Percentiles rank a stretch among this genome's conserved stretches.
These are phyloP conservation scores for Cyclina sinensis DNA, from an alignment of 1,140 invertebrate genomes.

Conservation along the genomic window DNA sequence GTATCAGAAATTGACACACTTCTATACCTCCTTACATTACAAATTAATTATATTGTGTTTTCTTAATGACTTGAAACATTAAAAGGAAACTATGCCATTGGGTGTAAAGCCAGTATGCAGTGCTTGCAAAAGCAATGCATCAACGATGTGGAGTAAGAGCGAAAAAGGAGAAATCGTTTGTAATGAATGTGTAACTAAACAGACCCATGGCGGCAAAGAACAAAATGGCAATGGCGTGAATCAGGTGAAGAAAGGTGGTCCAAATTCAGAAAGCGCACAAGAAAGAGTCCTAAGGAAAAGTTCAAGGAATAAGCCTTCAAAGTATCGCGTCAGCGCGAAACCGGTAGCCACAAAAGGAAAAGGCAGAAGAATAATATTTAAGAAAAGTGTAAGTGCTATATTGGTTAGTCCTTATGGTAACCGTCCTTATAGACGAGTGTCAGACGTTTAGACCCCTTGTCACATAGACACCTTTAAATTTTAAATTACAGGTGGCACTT, in stretches of 20 bases:
- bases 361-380: constrained; percentile 93
- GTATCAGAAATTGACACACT: no score
- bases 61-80: no score
- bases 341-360: constrained; percentile 90
- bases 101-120: constrained; percentile 89
- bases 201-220: constrained; percentile 66
- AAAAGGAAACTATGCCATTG: constrained; percentile 90
- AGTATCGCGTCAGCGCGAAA: constrained; percentile 88
- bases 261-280: constrained; percentile 63
- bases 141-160: constrained; percentile 89
- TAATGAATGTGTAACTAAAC: constrained; percentile 88
- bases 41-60: no score
- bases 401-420: no score
- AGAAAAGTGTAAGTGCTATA: constrained; percentile 91
- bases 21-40: no score
- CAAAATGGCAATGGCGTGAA: constrained; percentile 67
- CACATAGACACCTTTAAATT: no score
- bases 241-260: constrained; percentile 31
- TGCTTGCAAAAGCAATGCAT: constrained; percentile 89
- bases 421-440: no score
- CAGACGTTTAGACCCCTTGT: no score
- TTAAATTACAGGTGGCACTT: no score
- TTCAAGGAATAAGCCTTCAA: constrained; percentile 85
- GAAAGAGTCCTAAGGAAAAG: constrained; percentile 83
- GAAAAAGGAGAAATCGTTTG: constrained; percentile 89